Percentiles rank a stretch among this genome's conserved stretches.
Conservation (phyloP, 2,797 vertebrate genomes). For the Potorous gilbertii region DNA sequence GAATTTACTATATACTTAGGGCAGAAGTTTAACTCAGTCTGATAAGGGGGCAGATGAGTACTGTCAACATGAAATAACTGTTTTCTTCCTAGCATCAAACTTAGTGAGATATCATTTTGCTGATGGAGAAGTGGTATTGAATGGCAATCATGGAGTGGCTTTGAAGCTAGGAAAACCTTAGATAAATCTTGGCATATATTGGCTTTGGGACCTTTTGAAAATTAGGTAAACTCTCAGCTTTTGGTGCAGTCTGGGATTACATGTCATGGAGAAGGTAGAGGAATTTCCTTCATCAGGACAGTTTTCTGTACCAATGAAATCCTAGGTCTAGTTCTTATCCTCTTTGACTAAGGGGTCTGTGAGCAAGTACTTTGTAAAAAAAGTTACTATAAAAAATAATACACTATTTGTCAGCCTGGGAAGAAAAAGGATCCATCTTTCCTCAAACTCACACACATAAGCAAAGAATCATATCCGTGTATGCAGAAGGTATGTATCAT, state of each 20-base stretch:
- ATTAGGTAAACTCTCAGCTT: neutral
- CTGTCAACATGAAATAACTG: constrained; percentile 21
- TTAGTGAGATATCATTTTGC: neutral
- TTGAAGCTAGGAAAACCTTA: neutral
- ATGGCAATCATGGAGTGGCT: neutral
- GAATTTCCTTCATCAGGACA: neutral
- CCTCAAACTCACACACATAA: neutral
- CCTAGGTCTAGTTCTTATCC: neutral
- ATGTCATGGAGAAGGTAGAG: neutral
- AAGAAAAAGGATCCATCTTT: constrained; percentile 49
- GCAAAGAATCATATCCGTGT: neutral
- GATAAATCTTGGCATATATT: neutral
- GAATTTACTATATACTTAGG: neutral
- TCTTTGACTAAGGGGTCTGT: neutral
- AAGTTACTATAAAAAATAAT: neutral
- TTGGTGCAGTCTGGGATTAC: neutral
- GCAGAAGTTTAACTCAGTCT: neutral
- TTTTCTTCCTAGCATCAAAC: neutral
- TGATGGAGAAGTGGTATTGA: neutral
- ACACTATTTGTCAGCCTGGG: neutral
- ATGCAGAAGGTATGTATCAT: too few species aligned
- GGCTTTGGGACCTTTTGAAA: neutral
- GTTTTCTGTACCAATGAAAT: neutral
- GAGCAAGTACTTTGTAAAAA: neutral
- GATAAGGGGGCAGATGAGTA: neutral